Evolutionary conservation across 2,888 invertebrate genomes (phyloP).

Genomic region (Falcaria lacertinaria): DNA sequence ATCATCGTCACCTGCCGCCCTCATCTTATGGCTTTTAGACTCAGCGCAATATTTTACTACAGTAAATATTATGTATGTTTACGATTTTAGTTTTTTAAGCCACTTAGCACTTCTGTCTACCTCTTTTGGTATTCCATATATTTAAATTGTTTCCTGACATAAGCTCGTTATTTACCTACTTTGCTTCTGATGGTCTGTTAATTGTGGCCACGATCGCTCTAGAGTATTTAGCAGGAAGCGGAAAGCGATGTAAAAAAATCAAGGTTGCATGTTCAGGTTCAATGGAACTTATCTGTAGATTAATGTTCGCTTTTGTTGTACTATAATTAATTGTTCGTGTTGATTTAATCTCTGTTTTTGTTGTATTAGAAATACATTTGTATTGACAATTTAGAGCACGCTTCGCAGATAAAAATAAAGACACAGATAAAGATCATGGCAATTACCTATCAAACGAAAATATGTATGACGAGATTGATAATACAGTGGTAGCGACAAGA

Average conservation of each 20-base stretch:
- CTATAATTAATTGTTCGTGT: not conserved
- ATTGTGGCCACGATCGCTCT: not conserved
- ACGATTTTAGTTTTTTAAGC: too few relatives aligned
- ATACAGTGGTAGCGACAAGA: too few relatives aligned
- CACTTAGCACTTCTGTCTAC: too few relatives aligned
- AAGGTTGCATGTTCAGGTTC: not conserved
- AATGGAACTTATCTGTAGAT: not conserved
- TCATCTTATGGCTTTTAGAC: too few relatives aligned
- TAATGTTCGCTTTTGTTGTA: not conserved
- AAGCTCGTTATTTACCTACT: too few relatives aligned
- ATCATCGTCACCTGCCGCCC: too few relatives aligned
- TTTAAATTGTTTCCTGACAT: too few relatives aligned
- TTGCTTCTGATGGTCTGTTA: not conserved
- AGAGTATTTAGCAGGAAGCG: not conserved
- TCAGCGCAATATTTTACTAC: too few relatives aligned
- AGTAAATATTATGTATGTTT: too few relatives aligned
- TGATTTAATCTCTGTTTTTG: not conserved
- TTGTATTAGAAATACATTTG: not conserved
- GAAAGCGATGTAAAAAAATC: not conserved
- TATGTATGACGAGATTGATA: too few relatives aligned
- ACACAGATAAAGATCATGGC: not conserved
- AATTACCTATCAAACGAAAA: too few relatives aligned
- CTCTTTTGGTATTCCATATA: too few relatives aligned
- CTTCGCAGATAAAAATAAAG: not conserved
- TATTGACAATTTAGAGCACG: not conserved